Evolutionary conservation across 2,888 invertebrate genomes (phyloP), one percentile per base, ranked within the genome.

Genomic region (Actias luna): DNA sequence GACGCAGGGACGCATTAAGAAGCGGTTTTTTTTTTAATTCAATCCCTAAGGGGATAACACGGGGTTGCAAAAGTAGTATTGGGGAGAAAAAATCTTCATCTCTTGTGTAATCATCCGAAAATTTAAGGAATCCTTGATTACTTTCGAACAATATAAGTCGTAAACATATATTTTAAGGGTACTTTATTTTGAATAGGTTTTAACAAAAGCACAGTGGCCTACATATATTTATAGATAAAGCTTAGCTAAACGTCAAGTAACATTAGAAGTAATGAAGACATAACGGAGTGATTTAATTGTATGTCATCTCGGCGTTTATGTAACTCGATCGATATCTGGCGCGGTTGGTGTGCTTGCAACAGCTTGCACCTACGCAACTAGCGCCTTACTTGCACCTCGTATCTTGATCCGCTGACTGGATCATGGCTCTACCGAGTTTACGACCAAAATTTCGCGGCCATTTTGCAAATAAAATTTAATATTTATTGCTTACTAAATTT

Each of bases 301-400:
- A 55, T 55, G 55, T 55, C 55, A 55, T 55, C 29, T 55, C 16
- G 25, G 10, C 46, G 55, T 29, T 64, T 59, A 74, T 72, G 74
- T 72, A 74, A 68, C 71, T 72, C 68, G 75, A 76, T 74, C 70
- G 69, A 75, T 76, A 79, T 76, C 77, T 75, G 67, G 77, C 73
- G 69, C 74, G 62, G 66, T 69, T 57, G 64, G 55, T 55, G 46
- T 50, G 67, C 63, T 69, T 73, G 75, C 74, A 70, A 75, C 64
- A 61, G 64, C 61, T 25, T 62, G 66, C 73, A 66, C 76, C 76
- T 70, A 76, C 76, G 71, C 77, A 69, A 74, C 66, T 57, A 59
- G 59, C 63, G 60, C 63, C 65, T 71, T 74, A 69, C 75, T 62
- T 62, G 61, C 61, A 58, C 57, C 58, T 62, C 39, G 42, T 35